These are phyloP conservation scores for Saguinus imperator DNA, from an alignment of 2,113 vertebrate species.

Conservation along the genomic window DNA sequence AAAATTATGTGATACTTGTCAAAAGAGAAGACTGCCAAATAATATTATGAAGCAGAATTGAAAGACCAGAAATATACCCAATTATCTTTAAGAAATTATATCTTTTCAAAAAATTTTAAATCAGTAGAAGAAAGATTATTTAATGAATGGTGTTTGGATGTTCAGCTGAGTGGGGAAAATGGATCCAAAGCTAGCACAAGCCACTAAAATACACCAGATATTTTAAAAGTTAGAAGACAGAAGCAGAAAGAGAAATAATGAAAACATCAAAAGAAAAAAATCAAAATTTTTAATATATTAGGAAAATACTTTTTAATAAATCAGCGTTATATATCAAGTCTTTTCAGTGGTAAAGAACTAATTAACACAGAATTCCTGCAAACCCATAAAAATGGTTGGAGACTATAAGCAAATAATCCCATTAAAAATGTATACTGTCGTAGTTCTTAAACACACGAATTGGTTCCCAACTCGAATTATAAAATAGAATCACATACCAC, in stretches of 20 bases:
- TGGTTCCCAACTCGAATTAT: not conserved
- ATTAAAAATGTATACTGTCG: not conserved
- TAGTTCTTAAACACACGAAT: not conserved
- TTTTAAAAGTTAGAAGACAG: no score
- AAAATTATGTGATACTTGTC: not conserved
- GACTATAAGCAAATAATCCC: not conserved
- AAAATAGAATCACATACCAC: not conserved
- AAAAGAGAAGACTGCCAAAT: not conserved
- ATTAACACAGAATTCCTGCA: not conserved
- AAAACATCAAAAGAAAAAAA: not conserved
- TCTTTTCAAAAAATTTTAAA: not conserved
- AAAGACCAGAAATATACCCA: not conserved
- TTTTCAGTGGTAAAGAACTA: not conserved
- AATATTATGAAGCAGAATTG: not conserved
- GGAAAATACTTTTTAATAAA: not conserved
- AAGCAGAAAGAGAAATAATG: not conserved
- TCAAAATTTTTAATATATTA: not conserved
- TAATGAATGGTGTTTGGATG: not conserved
- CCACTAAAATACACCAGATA: no score
- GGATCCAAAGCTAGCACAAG: not conserved
- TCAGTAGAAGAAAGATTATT: not conserved
- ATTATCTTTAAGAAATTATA: conserved; percentile 2
- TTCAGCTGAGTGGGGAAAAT: not conserved
- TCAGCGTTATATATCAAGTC: not conserved
- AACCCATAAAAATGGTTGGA: not conserved